Conservation (phyloP, 2,888 invertebrate species). For the Auanema freiburgensis region DNA sequence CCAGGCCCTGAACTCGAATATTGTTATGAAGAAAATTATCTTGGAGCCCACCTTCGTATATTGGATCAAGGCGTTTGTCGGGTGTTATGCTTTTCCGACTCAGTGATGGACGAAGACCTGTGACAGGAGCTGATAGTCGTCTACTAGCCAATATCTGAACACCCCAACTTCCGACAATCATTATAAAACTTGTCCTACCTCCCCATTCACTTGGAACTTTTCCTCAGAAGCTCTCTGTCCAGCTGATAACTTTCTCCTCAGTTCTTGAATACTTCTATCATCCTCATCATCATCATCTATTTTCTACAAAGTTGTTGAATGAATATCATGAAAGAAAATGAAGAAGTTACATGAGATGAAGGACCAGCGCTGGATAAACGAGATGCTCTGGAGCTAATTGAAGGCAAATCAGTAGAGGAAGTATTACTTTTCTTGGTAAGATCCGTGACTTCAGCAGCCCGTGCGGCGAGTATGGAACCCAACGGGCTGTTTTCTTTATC, state of each 20-base stretch:
- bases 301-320: not conserved
- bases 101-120: slow-evolving; percentile 25
- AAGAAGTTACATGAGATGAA: too few species aligned
- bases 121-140: not conserved
- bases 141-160: too few species aligned
- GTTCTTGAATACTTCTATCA: slow-evolving; percentile 26
- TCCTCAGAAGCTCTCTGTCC: slow-evolving; percentile 28
- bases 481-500: too few species aligned
- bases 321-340: too few species aligned
- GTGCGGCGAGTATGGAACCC: too few species aligned
- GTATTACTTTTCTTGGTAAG: too few species aligned
- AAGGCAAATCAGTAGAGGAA: too few species aligned
- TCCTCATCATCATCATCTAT: slow-evolving; percentile 13
- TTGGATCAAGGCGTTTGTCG: slow-evolving; percentile 37
- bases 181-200: slow-evolving; percentile 9
- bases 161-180: not conserved
- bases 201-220: slow-evolving; percentile 40
- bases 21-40: not conserved
- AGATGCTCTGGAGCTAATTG: too few species aligned
- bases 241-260: slow-evolving; percentile 31
- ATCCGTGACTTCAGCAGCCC: too few species aligned
- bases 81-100: slow-evolving; percentile 40
- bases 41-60: slow-evolving; percentile 31
- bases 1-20: slow-evolving; percentile 6
- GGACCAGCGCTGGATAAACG: too few species aligned